These are phyloP conservation scores for Camelus dromedarius DNA, from an alignment of 2,113 vertebrate species.

Conservation along the genomic window DNA sequence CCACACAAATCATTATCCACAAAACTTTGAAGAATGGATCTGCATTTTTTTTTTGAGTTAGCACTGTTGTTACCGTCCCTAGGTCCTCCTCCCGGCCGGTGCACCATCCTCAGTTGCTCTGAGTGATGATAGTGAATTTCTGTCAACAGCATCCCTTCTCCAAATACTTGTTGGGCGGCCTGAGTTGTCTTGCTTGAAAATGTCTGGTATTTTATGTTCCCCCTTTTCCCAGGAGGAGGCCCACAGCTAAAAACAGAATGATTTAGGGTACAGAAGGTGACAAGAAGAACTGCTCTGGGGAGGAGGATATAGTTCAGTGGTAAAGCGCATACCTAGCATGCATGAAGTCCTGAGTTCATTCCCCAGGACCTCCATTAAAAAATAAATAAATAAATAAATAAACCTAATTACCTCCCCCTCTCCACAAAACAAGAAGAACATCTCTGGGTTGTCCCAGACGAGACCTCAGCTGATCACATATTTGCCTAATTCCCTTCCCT, in stretches of 20 bases:
- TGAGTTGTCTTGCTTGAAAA: background rate
- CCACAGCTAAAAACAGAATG: background rate
- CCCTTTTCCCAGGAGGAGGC: background rate
- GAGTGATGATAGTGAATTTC: background rate
- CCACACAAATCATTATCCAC: background rate
- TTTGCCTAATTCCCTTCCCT: background rate
- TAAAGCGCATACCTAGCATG: no score
- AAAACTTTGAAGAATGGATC: background rate
- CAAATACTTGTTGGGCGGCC: background rate
- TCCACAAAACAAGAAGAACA: background rate
- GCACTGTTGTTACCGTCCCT: background rate
- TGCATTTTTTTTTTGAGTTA: background rate
- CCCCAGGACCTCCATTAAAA: no score
- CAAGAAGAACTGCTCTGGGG: background rate
- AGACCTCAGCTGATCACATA: background rate
- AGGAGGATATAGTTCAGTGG: no score
- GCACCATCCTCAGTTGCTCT: fast-evolving
- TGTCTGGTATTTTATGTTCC: background rate
- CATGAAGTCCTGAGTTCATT: no score
- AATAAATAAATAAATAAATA: no score
- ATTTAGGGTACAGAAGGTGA: background rate
- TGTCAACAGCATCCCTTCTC: background rate
- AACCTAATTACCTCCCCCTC: no score
- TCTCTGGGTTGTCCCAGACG: background rate
- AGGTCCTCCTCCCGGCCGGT: background rate